Percentiles rank a stretch among this genome's conserved stretches.
Evolutionary conservation across 92 coral and sea anemone genomes (phyloP).

Genomic region (Heliopora coerulea): DNA sequence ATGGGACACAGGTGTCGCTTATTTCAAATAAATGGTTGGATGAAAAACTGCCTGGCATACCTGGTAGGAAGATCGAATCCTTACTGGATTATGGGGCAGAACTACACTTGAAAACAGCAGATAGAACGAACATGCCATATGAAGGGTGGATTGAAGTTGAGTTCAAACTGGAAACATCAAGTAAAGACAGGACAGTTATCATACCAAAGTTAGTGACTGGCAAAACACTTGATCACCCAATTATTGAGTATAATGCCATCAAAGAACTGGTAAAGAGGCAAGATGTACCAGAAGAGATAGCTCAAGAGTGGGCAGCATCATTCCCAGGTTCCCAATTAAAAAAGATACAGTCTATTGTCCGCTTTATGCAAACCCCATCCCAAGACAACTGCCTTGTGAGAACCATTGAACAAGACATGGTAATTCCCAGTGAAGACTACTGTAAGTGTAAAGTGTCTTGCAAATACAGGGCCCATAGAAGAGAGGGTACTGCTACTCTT

Average conservation of each 20-base stretch:
- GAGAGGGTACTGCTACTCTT: conserved; percentile 27
- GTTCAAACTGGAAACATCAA: conserved; percentile 29
- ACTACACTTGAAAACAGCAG: conserved; percentile 27
- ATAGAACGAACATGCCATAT: conserved; percentile 28
- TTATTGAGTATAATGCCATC: conserved; percentile 6
- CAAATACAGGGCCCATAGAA: conserved; percentile 40
- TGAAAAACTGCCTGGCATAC: conserved; percentile 29
- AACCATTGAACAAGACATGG: conserved; percentile 17
- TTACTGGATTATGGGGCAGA: conserved; percentile 18
- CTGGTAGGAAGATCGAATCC: conserved; percentile 15
- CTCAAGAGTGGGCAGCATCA: conserved; percentile 1
- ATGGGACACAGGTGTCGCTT: conserved; percentile 39
- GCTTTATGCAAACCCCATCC: background rate
- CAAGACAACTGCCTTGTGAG: background rate
- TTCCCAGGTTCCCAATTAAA: background rate
- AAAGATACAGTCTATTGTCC: background rate
- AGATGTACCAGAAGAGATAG: background rate
- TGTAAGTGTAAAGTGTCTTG: conserved; percentile 30
- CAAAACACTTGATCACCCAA: conserved; percentile 22
- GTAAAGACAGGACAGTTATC: background rate
- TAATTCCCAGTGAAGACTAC: conserved; percentile 7
- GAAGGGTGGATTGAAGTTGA: conserved; percentile 20
- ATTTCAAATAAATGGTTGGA: conserved; percentile 32
- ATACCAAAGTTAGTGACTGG: conserved; percentile 14
- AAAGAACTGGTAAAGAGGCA: background rate